Evolutionary conservation across 1,140 invertebrate genomes (phyloP).

Genomic region (Drosophila micromelanica): DNA sequence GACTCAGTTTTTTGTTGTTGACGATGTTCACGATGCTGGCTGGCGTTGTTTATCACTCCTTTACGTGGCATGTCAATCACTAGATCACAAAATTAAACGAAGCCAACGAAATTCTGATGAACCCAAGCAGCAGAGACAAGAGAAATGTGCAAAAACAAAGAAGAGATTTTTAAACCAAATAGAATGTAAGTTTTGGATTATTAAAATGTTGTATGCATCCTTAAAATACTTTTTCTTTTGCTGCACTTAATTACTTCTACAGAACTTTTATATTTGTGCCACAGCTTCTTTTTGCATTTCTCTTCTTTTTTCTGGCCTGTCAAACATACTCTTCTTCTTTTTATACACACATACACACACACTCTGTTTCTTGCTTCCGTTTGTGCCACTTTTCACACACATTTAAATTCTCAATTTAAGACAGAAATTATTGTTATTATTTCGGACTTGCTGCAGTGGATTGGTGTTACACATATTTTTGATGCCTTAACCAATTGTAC

Average conservation of each 20-base stretch:
- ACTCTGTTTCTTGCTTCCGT: conserved; percentile 51
- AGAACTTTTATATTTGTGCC: too few relatives aligned
- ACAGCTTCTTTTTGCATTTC: too few relatives aligned
- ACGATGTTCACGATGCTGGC: too few relatives aligned
- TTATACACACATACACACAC: neutral
- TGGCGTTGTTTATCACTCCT: conserved; percentile 22
- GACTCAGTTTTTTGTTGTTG: conserved; percentile 35
- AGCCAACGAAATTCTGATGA: conserved; percentile 3
- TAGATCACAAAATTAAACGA: conserved; percentile 42
- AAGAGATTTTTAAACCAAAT: neutral
- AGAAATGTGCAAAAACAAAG: neutral
- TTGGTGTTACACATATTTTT: conserved; percentile 4
- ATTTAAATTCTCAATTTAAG: conserved; percentile 58
- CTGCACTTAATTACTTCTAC: too few relatives aligned
- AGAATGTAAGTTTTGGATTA: neutral
- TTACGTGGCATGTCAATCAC: conserved; percentile 62
- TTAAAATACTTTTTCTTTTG: neutral
- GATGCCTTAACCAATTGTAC: conserved; percentile 30
- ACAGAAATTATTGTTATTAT: conserved; percentile 77
- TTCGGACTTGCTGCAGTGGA: conserved; percentile 48
- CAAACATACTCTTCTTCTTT: conserved; percentile 8
- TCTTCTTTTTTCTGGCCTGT: neutral
- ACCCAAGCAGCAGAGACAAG: neutral
- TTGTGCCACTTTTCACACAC: conserved; percentile 55
- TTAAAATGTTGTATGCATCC: neutral